Percentiles rank a stretch among this genome's conserved stretches.
Evolutionary conservation across 2,113 vertebrate genomes (phyloP).

Genomic region (Thermophis baileyi): DNA sequence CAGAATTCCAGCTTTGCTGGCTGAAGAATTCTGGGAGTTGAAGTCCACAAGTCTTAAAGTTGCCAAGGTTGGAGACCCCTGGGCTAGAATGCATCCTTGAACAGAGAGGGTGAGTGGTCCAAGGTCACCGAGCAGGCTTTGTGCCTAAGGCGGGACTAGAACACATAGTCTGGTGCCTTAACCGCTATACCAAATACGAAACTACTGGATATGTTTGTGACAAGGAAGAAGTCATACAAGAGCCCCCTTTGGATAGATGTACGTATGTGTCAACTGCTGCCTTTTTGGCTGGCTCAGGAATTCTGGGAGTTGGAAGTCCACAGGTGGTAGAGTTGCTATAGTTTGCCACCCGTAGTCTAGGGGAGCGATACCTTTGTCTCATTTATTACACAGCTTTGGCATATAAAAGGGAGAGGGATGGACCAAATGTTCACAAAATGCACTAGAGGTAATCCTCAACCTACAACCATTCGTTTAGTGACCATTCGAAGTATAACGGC

Average conservation of each 20-base stretch:
- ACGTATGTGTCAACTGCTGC: neutral
- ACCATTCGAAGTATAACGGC: neutral
- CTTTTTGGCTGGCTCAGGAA: neutral
- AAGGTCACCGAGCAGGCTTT: neutral
- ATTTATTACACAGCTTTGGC: neutral
- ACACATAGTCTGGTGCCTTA: neutral
- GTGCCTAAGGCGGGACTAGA: neutral
- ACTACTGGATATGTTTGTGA: neutral
- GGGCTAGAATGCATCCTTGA: neutral
- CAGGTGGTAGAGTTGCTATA: too few species aligned
- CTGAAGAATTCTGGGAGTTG: too few species aligned
- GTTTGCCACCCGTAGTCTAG: neutral
- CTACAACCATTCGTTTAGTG: neutral
- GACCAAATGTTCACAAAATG: neutral
- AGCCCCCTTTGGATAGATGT: neutral
- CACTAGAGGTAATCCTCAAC: neutral
- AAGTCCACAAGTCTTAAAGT: too few species aligned
- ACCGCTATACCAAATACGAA: neutral
- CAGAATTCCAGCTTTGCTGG: too few species aligned
- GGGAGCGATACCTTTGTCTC: neutral
- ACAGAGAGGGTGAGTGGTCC: neutral
- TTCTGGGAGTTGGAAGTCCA: neutral
- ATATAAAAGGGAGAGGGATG: neutral
- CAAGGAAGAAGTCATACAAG: neutral
- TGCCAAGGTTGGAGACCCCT: too few species aligned